Evolutionary conservation across 2,113 vertebrate genomes (phyloP), one percentile per base, ranked within the genome.

Genomic region (Dinomys branickii): DNA sequence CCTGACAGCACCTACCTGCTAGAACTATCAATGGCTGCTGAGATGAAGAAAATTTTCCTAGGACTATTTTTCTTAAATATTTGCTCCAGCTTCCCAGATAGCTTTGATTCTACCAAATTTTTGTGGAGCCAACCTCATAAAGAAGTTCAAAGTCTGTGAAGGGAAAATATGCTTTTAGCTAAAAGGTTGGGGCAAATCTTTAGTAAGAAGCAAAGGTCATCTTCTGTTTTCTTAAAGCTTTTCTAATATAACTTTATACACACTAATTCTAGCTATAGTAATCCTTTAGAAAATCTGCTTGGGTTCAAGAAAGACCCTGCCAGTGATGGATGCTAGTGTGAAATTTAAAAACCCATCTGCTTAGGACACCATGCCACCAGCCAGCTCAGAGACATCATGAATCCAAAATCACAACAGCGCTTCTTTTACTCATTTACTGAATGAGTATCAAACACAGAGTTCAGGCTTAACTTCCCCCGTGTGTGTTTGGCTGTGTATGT

Each of bases 21-120:
- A 96, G 71, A 94, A 19, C 81, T 47, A 81, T 85, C 92, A 81
- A 47, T 12, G 52, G 38, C 52, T 88, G 84, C 41, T 16, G 41
- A 84, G 58, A 95, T 71, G 63, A 71, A 69, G 50, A 47, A 80
- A 95, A 85, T 44, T 88, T 82, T 95, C 67, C 69, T 92, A 90
- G 92, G 58, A 69, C 58, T 0, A 0, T 13, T 56, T 96, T 90
- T 63, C 54, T 92, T 88, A 61, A 96, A 90, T 89, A 92, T 93
- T 95, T 96, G n/a, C 50, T 93, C 73, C n/a, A 94, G 59, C 65
- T 97, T 69, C 92, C 71, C 58, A 90, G 58, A 94, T 63, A 61
- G 24, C 20, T 93, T 56, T 90, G 61, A n/a, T 30, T 71, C 65
- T 69, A 52, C 26, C 22, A 69, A 91, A 80, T 2, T 89, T 65